These are phyloP conservation scores for Gastracanthus pulcherrimus DNA, from an alignment of 2,888 invertebrate genomes.

Conservation along the genomic window DNA sequence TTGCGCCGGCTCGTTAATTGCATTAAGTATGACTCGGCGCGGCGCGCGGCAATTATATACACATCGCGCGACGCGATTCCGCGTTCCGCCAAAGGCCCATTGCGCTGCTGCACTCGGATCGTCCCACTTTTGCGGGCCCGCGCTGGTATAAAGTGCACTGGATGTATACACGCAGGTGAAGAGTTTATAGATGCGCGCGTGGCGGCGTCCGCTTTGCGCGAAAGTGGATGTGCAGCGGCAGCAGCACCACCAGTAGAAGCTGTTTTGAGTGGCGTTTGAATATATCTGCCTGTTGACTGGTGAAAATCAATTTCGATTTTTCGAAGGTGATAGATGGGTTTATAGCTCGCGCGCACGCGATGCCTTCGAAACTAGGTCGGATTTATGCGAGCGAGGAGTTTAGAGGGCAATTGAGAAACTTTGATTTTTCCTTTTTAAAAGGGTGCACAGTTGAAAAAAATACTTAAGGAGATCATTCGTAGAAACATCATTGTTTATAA, in stretches of 20 bases:
- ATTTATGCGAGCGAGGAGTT: background rate
- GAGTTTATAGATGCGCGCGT: background rate
- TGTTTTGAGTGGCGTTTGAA: background rate
- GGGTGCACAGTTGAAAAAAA: too few relatives aligned
- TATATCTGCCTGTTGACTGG: background rate
- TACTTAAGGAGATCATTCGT: too few relatives aligned
- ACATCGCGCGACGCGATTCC: slow-evolving; percentile 25
- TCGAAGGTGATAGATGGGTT: background rate
- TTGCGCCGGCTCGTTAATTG: slow-evolving; percentile 26
- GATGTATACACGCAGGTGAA: background rate
- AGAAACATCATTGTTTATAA: too few relatives aligned
- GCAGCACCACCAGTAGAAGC: too few relatives aligned
- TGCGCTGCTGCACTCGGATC: background rate
- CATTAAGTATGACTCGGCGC: slow-evolving; percentile 14
- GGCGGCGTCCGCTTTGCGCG: background rate
- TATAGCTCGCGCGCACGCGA: background rate
- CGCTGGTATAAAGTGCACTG: too few relatives aligned
- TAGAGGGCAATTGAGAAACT: background rate
- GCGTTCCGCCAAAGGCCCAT: slow-evolving; percentile 22
- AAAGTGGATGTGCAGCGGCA: too few relatives aligned
- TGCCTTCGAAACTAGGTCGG: background rate
- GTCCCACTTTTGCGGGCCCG: slow-evolving; percentile 14
- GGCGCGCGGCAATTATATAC: slow-evolving; percentile 26
- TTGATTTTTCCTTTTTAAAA: too few relatives aligned
- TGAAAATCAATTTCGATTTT: background rate